Evolutionary conservation across 2,113 vertebrate species (phyloP).

Genomic region (Sebastes schlegelii): DNA sequence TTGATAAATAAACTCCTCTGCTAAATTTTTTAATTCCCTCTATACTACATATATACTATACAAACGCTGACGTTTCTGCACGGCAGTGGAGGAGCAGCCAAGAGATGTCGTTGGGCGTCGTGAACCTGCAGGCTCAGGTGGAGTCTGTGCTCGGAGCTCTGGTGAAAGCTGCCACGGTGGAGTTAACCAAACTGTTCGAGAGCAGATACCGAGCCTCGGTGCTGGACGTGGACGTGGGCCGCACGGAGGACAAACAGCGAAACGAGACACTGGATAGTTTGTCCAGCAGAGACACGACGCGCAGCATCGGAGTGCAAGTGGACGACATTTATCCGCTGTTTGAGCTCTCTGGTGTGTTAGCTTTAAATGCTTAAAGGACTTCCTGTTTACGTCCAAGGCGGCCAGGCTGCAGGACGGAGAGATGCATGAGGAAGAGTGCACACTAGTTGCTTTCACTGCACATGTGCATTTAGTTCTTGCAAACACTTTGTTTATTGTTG

Average conservation of each 20-base stretch:
- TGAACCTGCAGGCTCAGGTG: constrained; percentile 77
- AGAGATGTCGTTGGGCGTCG: constrained; percentile 69
- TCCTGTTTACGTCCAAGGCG: constrained; percentile 29
- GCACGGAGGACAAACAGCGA: neutral
- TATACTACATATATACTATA: neutral
- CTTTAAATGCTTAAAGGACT: constrained; percentile 5
- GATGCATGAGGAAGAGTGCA: neutral
- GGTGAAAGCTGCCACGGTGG: constrained; percentile 78
- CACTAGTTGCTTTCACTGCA: neutral
- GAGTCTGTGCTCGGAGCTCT: constrained; percentile 77
- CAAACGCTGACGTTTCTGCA: neutral
- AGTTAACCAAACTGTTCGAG: constrained; percentile 84
- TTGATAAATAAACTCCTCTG: constrained; percentile 63
- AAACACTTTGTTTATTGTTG: neutral
- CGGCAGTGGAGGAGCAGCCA: neutral
- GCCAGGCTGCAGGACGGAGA: neutral
- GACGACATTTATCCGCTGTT: constrained; percentile 12
- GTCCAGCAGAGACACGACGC: constrained; percentile 23
- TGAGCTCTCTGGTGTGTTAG: constrained; percentile 46
- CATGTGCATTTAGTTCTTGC: neutral
- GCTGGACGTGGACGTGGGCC: constrained; percentile 43
- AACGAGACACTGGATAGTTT: neutral
- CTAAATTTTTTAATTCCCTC: neutral
- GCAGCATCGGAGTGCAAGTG: constrained; percentile 82
- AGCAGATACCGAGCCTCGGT: constrained; percentile 59